Evolutionary conservation across 2,113 vertebrate species (phyloP), one percentile per base, ranked within the genome.

Genomic region (Tauraco erythrolophus): DNA sequence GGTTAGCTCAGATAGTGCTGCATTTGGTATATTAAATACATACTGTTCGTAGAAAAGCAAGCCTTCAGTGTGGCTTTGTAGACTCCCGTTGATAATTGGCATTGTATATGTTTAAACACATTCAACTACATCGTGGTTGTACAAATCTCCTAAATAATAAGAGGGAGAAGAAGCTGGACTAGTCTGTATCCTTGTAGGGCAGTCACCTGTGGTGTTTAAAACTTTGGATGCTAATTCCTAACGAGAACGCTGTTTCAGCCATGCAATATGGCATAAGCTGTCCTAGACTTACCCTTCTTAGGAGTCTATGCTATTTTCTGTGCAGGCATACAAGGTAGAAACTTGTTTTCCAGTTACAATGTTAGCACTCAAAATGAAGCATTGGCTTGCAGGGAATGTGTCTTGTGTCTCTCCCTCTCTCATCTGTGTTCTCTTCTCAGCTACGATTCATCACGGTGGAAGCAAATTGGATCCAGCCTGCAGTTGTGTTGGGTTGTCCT

Each of bases 181-280:
- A 4, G 28, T 19, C 18, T 50, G 8, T 66, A 25, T 57, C 30
- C 2, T 5, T 61, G 28, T 60, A 16, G 39, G 48, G 46, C 54
- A 35, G 56, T 79, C n/a, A 54, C 11, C 23, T 48, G 16, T 11
- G 65, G 2, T 56, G 37, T 79, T 91, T 71, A 45, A 83, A 37
- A 58, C 33, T 31, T 33, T 12, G 46, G 27, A 25, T 83, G 23
- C 66, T 84, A 48, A 35, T 92, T 82, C 7, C 5, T 43, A n/a
- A 11, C 16, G 45, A 31, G n/a, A 78, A 10, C 1, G 0, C 35
- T 56, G 0, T 30, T 4, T 28, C 41, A 69, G 39, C 57, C 17
- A 5, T 18, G 16, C 54, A 31, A 7, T 33, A 27, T 39, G 24
- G 18, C 33, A 9, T 35, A 35, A 81, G 8, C 25, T 58, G 31